A percentile compares a stretch with the other conserved stretches of the same genome.
phyloP scores from a whole-genome alignment of 1,140 invertebrate species.

The Probaryconus sp. region DNA sequence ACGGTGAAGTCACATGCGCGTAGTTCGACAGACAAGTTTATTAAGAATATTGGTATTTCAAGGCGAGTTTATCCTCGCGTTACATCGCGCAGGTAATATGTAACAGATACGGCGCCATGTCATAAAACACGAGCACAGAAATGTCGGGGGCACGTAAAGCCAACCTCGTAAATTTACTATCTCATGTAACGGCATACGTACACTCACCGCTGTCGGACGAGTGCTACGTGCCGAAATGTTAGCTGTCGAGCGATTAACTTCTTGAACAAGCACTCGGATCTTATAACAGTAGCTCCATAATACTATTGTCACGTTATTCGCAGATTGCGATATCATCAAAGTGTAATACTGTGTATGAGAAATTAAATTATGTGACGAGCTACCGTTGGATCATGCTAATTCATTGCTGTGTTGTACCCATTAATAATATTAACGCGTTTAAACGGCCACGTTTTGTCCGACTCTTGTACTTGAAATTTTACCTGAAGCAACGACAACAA shows the following conservation, averaged over 20 bases:
- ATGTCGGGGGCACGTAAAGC: conserved; percentile 49
- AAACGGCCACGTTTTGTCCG: too few species aligned
- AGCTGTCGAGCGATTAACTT: conserved; percentile 51
- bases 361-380: conserved; percentile 30
- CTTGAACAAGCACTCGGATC: conserved; percentile 50
- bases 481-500: too few species aligned
- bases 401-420: conserved; percentile 6
- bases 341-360: conserved; percentile 29
- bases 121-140: conserved; percentile 44
- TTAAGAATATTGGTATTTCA: conserved; percentile 32
- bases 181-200: conserved; percentile 39
- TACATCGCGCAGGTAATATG: conserved; percentile 37
- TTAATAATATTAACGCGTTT: too few species aligned
- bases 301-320: conserved; percentile 51
- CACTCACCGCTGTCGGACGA: conserved; percentile 23
- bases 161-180: conserved; percentile 47
- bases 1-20: background rate
- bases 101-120: conserved; percentile 31
- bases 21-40: conserved; percentile 9
- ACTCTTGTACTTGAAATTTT: too few species aligned
- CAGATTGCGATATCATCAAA: conserved; percentile 42
- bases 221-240: conserved; percentile 54
- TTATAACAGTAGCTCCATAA: conserved; percentile 48
- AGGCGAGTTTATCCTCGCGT: conserved; percentile 19
- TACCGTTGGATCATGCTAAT: conserved; percentile 1